Conservation (phyloP, 2,888 invertebrate genomes). For the Alloplasta piceator region DNA sequence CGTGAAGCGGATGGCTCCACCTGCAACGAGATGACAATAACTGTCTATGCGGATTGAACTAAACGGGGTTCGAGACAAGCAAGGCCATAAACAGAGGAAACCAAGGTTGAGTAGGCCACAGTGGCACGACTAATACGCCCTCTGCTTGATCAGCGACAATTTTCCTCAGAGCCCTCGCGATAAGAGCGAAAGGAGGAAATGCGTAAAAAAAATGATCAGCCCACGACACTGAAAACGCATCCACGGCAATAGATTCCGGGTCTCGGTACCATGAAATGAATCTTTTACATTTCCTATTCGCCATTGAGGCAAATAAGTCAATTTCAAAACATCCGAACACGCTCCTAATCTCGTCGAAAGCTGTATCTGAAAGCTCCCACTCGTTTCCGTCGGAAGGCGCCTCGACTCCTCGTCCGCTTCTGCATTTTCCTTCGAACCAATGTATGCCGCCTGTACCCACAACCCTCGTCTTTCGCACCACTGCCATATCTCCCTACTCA, state of each 20-base stretch:
- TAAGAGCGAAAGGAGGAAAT: conserved; percentile 22
- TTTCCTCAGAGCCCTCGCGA: conserved; percentile 28
- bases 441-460: conserved; percentile 12
- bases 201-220: neutral
- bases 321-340: too few relatives aligned
- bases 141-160: conserved; percentile 33
- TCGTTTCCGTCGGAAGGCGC: conserved; percentile 6
- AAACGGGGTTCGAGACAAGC: conserved; percentile 1
- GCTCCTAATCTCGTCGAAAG: neutral
- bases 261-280: too few relatives aligned
- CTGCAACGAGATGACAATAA: conserved; percentile 19
- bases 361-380: conserved; percentile 6
- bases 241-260: neutral
- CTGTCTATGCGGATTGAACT: neutral
- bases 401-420: conserved; percentile 18
- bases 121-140: conserved; percentile 27
- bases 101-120: conserved; percentile 30
- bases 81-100: conserved; percentile 28
- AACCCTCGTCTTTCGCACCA: conserved; percentile 23
- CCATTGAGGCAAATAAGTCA: too few relatives aligned
- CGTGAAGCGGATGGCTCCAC: neutral
- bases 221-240: conserved; percentile 19
- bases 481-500: conserved; percentile 25
- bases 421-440: conserved; percentile 13
- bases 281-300: conserved; percentile 3